Percentiles rank a stretch among this genome's conserved stretches.
Conservation (phyloP, 2,113 vertebrate genomes). For the Charadrius vociferus region DNA sequence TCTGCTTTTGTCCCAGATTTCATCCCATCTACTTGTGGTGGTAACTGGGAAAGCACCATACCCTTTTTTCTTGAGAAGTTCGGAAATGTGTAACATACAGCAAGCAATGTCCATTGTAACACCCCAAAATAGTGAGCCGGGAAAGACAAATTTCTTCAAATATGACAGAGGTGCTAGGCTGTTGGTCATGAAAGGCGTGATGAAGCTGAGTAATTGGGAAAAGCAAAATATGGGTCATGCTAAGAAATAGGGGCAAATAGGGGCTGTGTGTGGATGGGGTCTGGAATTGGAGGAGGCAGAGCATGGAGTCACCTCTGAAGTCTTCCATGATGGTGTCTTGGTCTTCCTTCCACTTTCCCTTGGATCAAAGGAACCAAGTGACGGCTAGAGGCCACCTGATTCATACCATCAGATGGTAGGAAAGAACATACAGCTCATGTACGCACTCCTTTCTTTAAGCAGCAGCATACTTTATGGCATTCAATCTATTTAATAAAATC, state of each 20-base stretch:
- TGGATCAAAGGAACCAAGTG: background rate
- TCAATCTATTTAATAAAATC: conserved; percentile 25
- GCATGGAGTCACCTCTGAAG: background rate
- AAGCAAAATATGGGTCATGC: background rate
- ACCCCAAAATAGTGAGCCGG: background rate
- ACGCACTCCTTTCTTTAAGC: background rate
- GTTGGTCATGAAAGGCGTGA: background rate
- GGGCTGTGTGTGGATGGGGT: background rate
- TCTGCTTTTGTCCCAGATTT: background rate
- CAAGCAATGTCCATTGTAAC: background rate
- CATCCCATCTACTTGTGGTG: background rate
- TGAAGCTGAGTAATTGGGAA: background rate
- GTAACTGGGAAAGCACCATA: background rate
- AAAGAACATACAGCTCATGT: background rate
- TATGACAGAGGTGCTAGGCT: background rate
- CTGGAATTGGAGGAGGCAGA: background rate
- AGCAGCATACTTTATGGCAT: background rate
- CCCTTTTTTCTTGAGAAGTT: background rate
- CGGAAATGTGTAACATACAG: background rate
- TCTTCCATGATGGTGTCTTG: background rate
- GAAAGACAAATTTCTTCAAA: background rate
- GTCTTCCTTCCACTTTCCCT: background rate
- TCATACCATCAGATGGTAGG: background rate
- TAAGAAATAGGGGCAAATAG: background rate
- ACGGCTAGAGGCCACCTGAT: background rate